These are phyloP conservation scores for Rhinogobius similis DNA, from an alignment of 2,113 vertebrate species.

Conservation along the genomic window DNA sequence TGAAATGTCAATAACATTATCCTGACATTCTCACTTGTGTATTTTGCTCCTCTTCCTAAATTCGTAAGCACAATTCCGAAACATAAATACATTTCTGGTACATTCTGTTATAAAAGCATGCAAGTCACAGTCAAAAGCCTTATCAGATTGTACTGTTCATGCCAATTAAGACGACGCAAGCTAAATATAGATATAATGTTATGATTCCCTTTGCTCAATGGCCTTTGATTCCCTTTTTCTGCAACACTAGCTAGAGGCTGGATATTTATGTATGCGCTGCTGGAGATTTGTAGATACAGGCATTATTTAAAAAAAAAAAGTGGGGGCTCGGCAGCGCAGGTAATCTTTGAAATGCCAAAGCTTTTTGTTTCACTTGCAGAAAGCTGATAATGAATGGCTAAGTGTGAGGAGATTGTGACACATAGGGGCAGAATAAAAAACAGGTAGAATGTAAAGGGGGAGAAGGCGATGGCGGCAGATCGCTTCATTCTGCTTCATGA, in stretches of 20 bases:
- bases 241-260: constrained; percentile 32
- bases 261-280: constrained; percentile 38
- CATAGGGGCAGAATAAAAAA: constrained; percentile 24
- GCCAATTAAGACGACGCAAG: constrained; percentile 71
- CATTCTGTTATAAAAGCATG: constrained; percentile 36
- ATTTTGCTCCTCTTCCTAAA: background rate
- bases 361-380: constrained; percentile 42
- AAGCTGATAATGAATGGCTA: constrained; percentile 42
- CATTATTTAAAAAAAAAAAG: constrained; percentile 40
- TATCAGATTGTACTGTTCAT: constrained; percentile 77
- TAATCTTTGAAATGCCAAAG: constrained; percentile 56
- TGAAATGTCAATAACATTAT: background rate
- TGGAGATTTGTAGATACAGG: constrained; percentile 51
- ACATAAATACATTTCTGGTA: background rate
- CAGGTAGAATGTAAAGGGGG: constrained; percentile 18
- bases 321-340: constrained; percentile 29
- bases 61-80: background rate
- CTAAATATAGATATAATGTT: constrained; percentile 69
- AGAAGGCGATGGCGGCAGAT: constrained; percentile 29
- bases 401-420: constrained; percentile 11
- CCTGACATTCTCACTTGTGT: background rate
- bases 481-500: constrained; percentile 38
- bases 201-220: constrained; percentile 66
- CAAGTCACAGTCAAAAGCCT: constrained; percentile 58
- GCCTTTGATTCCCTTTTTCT: constrained; percentile 56